A percentile compares a stretch with the other conserved stretches of the same genome.
phyloP scores from a whole-genome alignment of 2,888 invertebrate genomes.

The Hypomecis punctinalis region DNA sequence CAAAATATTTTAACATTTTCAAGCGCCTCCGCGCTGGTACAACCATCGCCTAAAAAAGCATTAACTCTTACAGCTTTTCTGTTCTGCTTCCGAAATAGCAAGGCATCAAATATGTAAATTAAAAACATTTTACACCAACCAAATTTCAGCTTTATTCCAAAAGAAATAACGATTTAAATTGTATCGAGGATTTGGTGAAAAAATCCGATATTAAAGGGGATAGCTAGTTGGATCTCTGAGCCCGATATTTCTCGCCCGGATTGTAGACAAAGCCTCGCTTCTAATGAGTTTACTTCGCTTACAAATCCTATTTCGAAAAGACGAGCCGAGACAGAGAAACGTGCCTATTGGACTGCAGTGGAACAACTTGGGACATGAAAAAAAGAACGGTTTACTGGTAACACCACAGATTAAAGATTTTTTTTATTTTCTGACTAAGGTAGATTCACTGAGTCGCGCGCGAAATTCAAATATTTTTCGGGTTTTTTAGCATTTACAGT shows the following conservation, averaged over 20 bases:
- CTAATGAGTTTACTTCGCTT: slow-evolving; percentile 61
- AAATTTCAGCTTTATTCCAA: slow-evolving; percentile 16
- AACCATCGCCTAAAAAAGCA: slow-evolving; percentile 20
- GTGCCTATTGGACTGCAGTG: background rate
- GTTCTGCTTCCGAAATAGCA: slow-evolving; percentile 28
- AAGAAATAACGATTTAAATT: slow-evolving; percentile 20
- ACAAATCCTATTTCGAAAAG: slow-evolving; percentile 55
- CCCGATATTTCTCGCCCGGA: slow-evolving; percentile 55
- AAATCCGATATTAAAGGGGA: slow-evolving; percentile 35
- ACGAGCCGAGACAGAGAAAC: slow-evolving; percentile 10
- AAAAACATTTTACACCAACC: slow-evolving; percentile 11
- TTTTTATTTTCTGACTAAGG: too few species aligned
- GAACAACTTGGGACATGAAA: background rate
- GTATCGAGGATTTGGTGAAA: slow-evolving; percentile 22
- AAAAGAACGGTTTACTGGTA: too few species aligned
- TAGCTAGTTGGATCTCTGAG: slow-evolving; percentile 45
- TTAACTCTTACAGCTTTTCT: slow-evolving; percentile 28
- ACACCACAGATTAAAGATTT: too few species aligned
- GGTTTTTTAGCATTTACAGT: too few species aligned
- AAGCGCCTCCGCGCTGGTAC: slow-evolving; percentile 15
- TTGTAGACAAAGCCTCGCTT: slow-evolving; percentile 53
- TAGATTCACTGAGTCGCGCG: too few species aligned
- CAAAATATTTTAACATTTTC: slow-evolving; percentile 12
- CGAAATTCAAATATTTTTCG: too few species aligned
- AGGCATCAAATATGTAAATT: slow-evolving; percentile 34